Evolutionary conservation across 2,888 invertebrate genomes (phyloP), one percentile per base, ranked within the genome.

Genomic region (Ormyrus pomaceus): DNA sequence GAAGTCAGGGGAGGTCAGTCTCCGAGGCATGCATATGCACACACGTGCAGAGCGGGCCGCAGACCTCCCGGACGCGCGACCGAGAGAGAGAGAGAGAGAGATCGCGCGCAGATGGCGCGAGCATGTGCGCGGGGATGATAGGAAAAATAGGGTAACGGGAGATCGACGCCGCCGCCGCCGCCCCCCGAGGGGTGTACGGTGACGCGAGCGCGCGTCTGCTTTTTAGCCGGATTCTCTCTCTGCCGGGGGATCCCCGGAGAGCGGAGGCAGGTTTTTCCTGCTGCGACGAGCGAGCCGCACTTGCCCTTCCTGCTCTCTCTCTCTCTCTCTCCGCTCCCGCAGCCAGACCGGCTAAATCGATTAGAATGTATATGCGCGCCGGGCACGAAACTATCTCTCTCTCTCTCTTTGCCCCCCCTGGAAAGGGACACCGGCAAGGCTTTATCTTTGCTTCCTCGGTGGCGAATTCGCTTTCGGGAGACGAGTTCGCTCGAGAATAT

Each of bases 141-240:
- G 74, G 75, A 68, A 75, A 75, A 75, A 72, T 66, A 74, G 75
- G 68, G 46, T 75, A 75, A 75, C 75, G 75, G 75, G 68, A 75
- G 61, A n/a, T 51, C 34, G 71, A 11, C 11, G 34, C 7, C 72
- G 72, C 65, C 77, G 65, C 71, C 70, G 19, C 34, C 34, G 51
- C 51, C 66, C 10, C 19, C 10, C 10, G 9, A 51, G 77, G 77
- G 70, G 77, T 77, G 77, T 77, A 70, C 50, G 69, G 48, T 77
- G 77, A 70, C 76, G 75, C 8, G 19, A 19, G 59, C 50, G 10
- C 50, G 10, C 50, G 34, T 58, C 70, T 46, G 50, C 8, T 69
- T 62, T 69, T 68, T 65, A 75, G 11, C 46, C 71, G 53, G 58
- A 34, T 45, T 76, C 76, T 76, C 76, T 46, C 51, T 76, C 76